Evolutionary conservation across 2,888 invertebrate genomes (phyloP).

Genomic region (Lycaena phlaeas): DNA sequence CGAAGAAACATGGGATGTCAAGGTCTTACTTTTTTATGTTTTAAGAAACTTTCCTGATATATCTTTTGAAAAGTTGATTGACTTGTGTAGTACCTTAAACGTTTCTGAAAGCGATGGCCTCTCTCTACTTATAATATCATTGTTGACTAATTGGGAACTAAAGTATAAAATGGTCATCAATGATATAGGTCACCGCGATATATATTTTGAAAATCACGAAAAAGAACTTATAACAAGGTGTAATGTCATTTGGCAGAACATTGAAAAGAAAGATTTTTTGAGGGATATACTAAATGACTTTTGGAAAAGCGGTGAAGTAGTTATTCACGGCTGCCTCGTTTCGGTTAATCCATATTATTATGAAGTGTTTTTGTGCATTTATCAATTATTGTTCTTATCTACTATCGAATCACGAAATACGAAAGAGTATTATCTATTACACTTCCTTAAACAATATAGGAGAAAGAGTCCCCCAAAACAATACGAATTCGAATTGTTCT

Average conservation of each 20-base stretch:
- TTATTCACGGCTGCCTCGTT: conserved; percentile 51
- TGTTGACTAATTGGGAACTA: conserved; percentile 53
- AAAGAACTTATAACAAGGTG: conserved; percentile 39
- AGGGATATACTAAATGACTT: conserved; percentile 55
- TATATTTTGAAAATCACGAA: conserved; percentile 40
- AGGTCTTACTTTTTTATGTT: conserved; percentile 56
- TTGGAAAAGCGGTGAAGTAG: conserved; percentile 64
- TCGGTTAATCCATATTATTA: conserved; percentile 64
- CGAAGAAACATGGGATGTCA: conserved; percentile 64
- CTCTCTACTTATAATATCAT: conserved; percentile 51
- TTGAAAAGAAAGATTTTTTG: conserved; percentile 49
- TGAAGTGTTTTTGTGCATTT: conserved; percentile 59
- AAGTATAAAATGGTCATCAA: conserved; percentile 45
- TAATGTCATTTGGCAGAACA: conserved; percentile 51
- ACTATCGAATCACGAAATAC: conserved; percentile 36
- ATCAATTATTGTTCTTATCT: conserved; percentile 43
- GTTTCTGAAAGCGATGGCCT: conserved; percentile 51
- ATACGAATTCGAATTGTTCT: conserved; percentile 63
- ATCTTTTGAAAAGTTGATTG: conserved; percentile 38
- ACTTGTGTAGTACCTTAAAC: conserved; percentile 50
- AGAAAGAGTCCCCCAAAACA: conserved; percentile 58
- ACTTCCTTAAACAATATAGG: conserved; percentile 56
- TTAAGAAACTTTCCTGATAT: conserved; percentile 48
- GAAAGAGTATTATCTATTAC: conserved; percentile 56
- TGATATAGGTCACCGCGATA: conserved; percentile 39